Evolutionary conservation across 2,113 vertebrate species (phyloP), one percentile per base, ranked within the genome.

Genomic region (Propithecus coquereli): DNA sequence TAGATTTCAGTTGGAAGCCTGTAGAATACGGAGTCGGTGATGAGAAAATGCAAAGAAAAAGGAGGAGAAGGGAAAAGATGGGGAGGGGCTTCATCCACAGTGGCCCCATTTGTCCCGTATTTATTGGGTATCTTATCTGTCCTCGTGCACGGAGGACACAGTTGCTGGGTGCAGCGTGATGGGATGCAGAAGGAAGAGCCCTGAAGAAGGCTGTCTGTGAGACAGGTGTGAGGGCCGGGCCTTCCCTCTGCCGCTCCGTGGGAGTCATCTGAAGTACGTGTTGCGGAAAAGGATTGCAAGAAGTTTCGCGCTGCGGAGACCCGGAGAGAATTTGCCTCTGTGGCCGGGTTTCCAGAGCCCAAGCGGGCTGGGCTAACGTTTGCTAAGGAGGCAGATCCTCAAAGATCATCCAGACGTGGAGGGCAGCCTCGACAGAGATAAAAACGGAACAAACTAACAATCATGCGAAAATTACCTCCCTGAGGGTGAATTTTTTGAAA

Each of bases 341-440:
- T 63, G 83, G 80, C 71, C 80, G 66, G 68, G n/a, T 87, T 94
- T 90, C 65, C 65, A 81, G 85, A 92, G 84, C 43, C 70, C 83
- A 65, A 22, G 77, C 87, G 68, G 30, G 43, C 63, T 61, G 80
- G 57, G 34, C 52, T 82, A 71, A 43, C 12, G n/a, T 85, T 90
- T 77, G 87, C 86, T 74, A 43, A 40, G 10, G 54, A 79, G 32
- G 65, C 11, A 70, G 71, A 17, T 63, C n/a, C 43, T n/a, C 52
- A 47, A 32, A 52, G 3, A 32, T n/a, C 80, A 34, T 18, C 34
- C 40, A 71, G 91, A 82, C 91, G 71, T 1, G 16, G 65, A 52
- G 30, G 84, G 18, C 40, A 66, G 40, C 32, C 79, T 81, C 61
- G 8, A 90, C 47, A 54, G 76, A 59, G 27, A 45, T 54, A n/a